Percentiles rank a stretch among this genome's conserved stretches.
Conservation (phyloP, 2,888 invertebrate species). For the Leptopilina syphax region DNA sequence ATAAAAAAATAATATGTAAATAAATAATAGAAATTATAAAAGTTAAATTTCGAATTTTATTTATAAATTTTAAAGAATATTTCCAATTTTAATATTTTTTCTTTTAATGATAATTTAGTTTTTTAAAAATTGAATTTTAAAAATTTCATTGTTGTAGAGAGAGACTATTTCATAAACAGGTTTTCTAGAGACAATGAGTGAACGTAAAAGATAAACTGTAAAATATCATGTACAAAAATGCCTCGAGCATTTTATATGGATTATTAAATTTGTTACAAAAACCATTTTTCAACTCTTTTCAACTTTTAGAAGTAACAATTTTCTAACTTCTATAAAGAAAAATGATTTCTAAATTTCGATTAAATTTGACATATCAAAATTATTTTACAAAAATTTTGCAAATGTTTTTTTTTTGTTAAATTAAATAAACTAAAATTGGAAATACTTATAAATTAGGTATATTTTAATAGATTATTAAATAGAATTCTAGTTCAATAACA, state of each 20-base stretch:
- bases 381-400: too few relatives aligned
- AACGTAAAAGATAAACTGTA: slow-evolving; percentile 21
- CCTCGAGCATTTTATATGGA: not conserved
- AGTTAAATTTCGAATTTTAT: too few relatives aligned
- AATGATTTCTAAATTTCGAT: too few relatives aligned
- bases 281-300: slow-evolving; percentile 5
- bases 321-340: not conserved
- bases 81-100: too few relatives aligned
- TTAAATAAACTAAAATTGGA: not conserved
- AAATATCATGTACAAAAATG: slow-evolving; percentile 10
- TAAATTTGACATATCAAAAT: too few relatives aligned
- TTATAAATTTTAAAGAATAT: too few relatives aligned
- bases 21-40: too few relatives aligned
- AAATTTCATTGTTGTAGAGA: not conserved
- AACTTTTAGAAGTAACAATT: not conserved
- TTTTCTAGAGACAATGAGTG: slow-evolving; percentile 6
- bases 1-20: too few relatives aligned
- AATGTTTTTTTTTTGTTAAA: not conserved
- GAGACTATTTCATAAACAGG: slow-evolving; percentile 24
- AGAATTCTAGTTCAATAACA: too few relatives aligned
- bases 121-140: not conserved
- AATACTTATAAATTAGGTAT: too few relatives aligned
- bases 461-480: too few relatives aligned
- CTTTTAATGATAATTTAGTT: not conserved
- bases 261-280: slow-evolving; percentile 20